Conservation (phyloP, 2,797 vertebrate genomes). For the Pempheris klunzingeri region DNA sequence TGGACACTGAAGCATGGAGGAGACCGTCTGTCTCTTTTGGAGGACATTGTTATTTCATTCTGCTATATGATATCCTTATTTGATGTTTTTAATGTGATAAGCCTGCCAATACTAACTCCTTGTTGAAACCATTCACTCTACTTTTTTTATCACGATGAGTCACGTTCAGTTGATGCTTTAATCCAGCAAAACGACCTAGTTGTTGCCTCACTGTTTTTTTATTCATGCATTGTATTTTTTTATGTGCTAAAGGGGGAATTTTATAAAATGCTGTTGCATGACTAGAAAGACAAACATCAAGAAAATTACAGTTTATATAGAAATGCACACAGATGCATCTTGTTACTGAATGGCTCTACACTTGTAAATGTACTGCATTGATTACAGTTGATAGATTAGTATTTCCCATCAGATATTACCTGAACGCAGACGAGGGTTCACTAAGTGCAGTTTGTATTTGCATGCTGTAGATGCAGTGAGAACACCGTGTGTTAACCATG, state of each 20-base stretch:
- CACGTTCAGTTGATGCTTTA: constrained; percentile 67
- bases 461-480: constrained; percentile 8
- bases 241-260: constrained; percentile 40
- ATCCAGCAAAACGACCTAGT: constrained; percentile 63
- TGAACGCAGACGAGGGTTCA: constrained; percentile 18
- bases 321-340: constrained; percentile 31
- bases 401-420: constrained; percentile 19
- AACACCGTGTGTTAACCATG: constrained; percentile 8
- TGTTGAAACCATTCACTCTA: constrained; percentile 65
- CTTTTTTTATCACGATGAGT: constrained; percentile 65
- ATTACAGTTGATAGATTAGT: constrained; percentile 31
- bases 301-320: constrained; percentile 34
- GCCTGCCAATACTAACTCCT: constrained; percentile 72
- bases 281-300: constrained; percentile 33
- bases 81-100: constrained; percentile 63
- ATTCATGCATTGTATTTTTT: constrained; percentile 46
- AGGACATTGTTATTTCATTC: constrained; percentile 49
- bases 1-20: constrained; percentile 32
- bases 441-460: constrained; percentile 21
- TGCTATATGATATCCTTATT: constrained; percentile 32
- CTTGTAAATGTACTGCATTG: constrained; percentile 38
- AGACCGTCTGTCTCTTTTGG: constrained; percentile 34
- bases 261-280: constrained; percentile 37
- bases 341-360: constrained; percentile 41
- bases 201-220: constrained; percentile 44